Base-by-base conservation (phyloP, 2,797 vertebrate genomes). In the Acanthurus lineatus region DNA sequence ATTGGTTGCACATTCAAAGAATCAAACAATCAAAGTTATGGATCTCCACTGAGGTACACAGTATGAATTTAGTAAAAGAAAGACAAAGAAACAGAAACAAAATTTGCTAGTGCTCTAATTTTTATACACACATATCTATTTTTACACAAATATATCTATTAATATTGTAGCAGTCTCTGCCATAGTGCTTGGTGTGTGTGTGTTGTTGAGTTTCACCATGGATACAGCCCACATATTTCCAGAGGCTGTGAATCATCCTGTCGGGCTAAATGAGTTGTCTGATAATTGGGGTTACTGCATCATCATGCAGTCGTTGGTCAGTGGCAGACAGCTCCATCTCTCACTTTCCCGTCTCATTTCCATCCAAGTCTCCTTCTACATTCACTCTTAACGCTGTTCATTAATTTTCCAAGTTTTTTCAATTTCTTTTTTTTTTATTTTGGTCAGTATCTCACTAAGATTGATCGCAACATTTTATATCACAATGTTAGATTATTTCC, bases 191-290 rank as follows among this genome's bases (percentile, higher is more conserved):
- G 44, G 61, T 72, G 35, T 56, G 69, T 22, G 44, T 32, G 38
- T 42, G 48, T 77, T 62, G 62, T 19, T 75, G 57, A 79, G 66
- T 68, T 80, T 74, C 47, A 51, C 73, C 56, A 45, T 65, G 56
- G 81, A 76, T 52, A 63, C 56, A 67, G 81, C 66, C 63, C 62
- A 83, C 87, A 64, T 79, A 44, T 84, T 88, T 85, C 57, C 77
- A 54, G 62, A 63, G 75, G 64, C 69, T 76, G 73, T 90, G 74
- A 83, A 85, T 92, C 88, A 92, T 86, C 82, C 73, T 92, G 88
- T 83, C 89, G 88, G 74, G 22, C 54, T 75, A 86, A 91, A 89
- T 88, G 82, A 86, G 76, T 73, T 85, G 76, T 77, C 69, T 76
- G 76, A 88, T 88, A 85, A 91, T 89, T 85, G 80, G 66, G 64